Evolutionary conservation across 2,888 invertebrate species (phyloP), one percentile per base, ranked within the genome.

Genomic region (Dasysyrphus albostriatus): DNA sequence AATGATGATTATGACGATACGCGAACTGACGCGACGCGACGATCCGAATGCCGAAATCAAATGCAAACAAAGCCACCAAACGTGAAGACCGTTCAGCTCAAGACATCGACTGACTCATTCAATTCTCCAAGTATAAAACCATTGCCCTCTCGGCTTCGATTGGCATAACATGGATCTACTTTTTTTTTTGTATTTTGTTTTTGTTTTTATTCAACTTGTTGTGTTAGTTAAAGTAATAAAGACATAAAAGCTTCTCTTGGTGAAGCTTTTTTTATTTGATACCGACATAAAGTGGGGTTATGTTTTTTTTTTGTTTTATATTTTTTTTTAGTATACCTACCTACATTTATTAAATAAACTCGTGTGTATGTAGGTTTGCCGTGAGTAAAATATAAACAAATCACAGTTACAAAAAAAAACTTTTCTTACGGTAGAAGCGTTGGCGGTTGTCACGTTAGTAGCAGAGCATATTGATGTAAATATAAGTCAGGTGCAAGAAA

Each of bases 71-170:
- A 75, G 37, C 69, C 47, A 69, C 32, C 39, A 39, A 51, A 76
- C 67, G 67, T 65, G 49, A 32, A 76, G 65, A 63, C 76, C 82
- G 73, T 59, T 61, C 65, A 83, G 73, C 65, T 61, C 65, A 83
- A 75, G 78, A 83, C 69, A 83, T 29, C 9, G 32, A 32, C 87
- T 87, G 87, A 87, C 83, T 87, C 87, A 87, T 83, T 70, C 47
- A 49, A 44, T 69, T 49, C 63, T 65, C 24, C 16, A 8, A 47
- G 44, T 51, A 59, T 47, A 16, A 74, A 83, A 82, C 78, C 78
- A 79, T 79, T 87, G 77, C 67, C 69, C 77, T 54, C 82, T 47
- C 72, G 49, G 5, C 6, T 54, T 44, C 34, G 29, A 70, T 63
- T 78, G 69, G 37, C 44, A 56, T 56, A 32, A 49, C 65, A 65